Percentiles rank a stretch among this genome's conserved stretches.
These are phyloP conservation scores for Mungos mungo DNA, from an alignment of 2,113 vertebrate species.

Conservation along the genomic window DNA sequence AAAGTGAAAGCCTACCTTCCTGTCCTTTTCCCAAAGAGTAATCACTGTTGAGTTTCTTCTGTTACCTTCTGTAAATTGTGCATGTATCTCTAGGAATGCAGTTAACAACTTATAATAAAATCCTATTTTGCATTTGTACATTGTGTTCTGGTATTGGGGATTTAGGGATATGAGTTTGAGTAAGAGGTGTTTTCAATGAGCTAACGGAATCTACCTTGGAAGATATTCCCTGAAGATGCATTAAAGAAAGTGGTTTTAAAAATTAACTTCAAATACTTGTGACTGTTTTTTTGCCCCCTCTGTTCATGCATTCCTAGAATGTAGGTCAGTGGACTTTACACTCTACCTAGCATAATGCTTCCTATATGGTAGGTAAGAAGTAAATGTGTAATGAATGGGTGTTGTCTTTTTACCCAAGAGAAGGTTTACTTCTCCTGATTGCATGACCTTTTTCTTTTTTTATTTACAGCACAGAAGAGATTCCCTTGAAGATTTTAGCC, in stretches of 20 bases:
- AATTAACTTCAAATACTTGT: conserved; percentile 12
- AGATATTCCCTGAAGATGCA: conserved; percentile 19
- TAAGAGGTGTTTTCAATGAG: neutral
- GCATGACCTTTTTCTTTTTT: conserved; percentile 1
- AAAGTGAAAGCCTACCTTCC: neutral
- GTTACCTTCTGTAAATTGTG: neutral
- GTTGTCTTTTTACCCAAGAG: neutral
- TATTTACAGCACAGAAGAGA: conserved; percentile 94
- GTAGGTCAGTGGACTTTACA: neutral
- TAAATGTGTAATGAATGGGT: conserved; percentile 38
- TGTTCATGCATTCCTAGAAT: neutral
- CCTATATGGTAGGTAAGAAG: neutral
- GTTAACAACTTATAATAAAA: neutral
- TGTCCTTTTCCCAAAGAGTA: neutral
- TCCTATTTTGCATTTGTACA: neutral
- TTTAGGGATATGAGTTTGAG: conserved; percentile 1
- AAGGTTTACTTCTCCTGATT: neutral
- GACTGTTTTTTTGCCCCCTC: neutral
- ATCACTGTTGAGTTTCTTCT: neutral
- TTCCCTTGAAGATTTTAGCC: conserved; percentile 97
- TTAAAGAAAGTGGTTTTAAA: conserved; percentile 23
- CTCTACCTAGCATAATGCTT: neutral
- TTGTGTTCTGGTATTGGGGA: neutral
- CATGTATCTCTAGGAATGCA: neutral
- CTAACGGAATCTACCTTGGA: neutral